phyloP scores from a whole-genome alignment of 1,140 invertebrate species.

The Drosophila arizonae region DNA sequence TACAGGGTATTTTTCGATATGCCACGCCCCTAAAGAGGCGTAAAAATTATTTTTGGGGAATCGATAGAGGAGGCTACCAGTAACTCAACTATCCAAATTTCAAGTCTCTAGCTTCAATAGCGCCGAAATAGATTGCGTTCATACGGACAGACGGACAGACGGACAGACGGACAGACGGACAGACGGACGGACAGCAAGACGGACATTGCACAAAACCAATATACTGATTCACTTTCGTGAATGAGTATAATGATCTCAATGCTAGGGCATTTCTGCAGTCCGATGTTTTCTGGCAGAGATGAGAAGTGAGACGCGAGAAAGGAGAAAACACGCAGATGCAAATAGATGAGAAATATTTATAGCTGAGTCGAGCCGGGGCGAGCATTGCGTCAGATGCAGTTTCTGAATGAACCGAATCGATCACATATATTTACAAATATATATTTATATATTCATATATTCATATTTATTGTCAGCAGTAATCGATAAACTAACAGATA shows the following conservation, averaged over 20 bases:
- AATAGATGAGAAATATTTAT: conserved; percentile 33
- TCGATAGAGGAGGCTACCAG: too few species aligned
- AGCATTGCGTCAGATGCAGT: conserved; percentile 30
- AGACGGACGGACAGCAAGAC: too few species aligned
- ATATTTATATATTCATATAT: conserved; percentile 55
- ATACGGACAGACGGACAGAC: too few species aligned
- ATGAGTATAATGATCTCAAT: conserved; percentile 78
- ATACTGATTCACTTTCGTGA: too few species aligned
- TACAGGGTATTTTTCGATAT: too few species aligned
- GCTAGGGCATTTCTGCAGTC: conserved; percentile 51
- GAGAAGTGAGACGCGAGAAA: not conserved
- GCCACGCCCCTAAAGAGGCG: too few species aligned
- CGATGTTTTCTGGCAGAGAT: conserved; percentile 12
- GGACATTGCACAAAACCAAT: too few species aligned
- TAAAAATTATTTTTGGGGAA: too few species aligned
- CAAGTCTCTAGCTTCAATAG: too few species aligned
- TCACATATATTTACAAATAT: conserved; percentile 47
- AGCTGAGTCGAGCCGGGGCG: conserved; percentile 20
- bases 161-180: too few species aligned
- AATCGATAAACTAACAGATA: conserved; percentile 60
- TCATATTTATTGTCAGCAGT: conserved; percentile 66
- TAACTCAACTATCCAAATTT: too few species aligned
- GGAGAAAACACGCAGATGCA: conserved; percentile 3
- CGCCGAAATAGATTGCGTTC: too few species aligned
- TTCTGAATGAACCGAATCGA: conserved; percentile 52